phyloP scores from a whole-genome alignment of 2,888 invertebrate genomes.

The Sminthurides aquaticus region DNA sequence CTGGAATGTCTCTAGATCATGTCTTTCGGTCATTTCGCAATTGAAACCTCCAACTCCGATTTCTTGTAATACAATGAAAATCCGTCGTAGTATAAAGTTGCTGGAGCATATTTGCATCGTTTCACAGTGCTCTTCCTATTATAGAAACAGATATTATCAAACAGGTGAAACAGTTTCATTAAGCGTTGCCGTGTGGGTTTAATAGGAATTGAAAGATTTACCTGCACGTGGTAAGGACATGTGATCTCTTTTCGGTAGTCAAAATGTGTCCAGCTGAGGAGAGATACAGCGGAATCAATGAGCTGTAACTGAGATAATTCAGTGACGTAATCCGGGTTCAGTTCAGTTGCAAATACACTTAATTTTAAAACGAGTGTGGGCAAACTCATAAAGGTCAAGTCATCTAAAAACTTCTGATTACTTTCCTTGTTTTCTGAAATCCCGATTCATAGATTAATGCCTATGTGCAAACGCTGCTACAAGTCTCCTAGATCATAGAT shows the following conservation, averaged over 20 bases:
- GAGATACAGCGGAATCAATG: conserved; percentile 27
- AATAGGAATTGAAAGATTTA: conserved; percentile 14
- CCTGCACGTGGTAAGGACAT: conserved; percentile 32
- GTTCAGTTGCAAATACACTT: conserved; percentile 23
- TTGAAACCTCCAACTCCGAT: conserved; percentile 11
- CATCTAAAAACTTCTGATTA: conserved; percentile 20
- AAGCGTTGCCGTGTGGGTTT: too few relatives aligned
- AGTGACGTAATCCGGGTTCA: conserved; percentile 27
- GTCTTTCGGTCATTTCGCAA: conserved; percentile 13
- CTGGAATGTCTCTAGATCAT: conserved; percentile 22
- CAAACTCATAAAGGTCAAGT: conserved; percentile 29
- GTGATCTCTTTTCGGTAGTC: conserved; percentile 38
- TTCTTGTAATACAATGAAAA: conserved; percentile 34
- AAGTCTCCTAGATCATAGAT: too few relatives aligned
- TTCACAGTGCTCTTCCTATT: conserved; percentile 29
- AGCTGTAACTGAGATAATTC: conserved; percentile 22
- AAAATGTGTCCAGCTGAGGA: conserved; percentile 26
- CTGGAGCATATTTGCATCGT: conserved; percentile 38
- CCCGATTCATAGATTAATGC: neutral
- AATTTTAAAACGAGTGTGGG: conserved; percentile 30
- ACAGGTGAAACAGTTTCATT: too few relatives aligned
- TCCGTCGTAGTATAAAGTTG: conserved; percentile 32
- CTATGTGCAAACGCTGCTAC: too few relatives aligned
- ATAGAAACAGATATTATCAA: neutral
- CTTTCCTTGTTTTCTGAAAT: neutral